Conservation (phyloP, 2,113 vertebrate species). For the Crotalus tigris region DNA sequence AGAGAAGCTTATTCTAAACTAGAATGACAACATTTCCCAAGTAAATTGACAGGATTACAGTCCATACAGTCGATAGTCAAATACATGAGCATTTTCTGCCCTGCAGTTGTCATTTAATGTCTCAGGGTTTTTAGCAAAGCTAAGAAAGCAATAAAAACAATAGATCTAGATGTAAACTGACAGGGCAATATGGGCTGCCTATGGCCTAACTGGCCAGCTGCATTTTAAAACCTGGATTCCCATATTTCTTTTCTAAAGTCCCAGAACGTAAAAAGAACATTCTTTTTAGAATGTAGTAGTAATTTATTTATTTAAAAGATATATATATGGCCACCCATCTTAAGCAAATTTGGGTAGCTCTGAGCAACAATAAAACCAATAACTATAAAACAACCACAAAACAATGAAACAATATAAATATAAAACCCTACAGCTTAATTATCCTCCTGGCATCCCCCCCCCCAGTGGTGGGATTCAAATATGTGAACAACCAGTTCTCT, state of each 20-base stretch:
- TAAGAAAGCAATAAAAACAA: neutral
- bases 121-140: neutral
- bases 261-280: neutral
- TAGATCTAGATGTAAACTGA: neutral
- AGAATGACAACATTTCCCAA: neutral
- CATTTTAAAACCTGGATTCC: neutral
- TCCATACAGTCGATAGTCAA: neutral
- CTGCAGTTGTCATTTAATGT: neutral
- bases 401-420: neutral
- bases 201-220: neutral
- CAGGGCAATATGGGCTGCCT: neutral
- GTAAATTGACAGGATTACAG: neutral
- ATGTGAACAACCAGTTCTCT: no score
- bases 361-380: neutral
- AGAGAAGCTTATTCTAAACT: neutral
- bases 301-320: neutral
- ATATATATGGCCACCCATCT: neutral
- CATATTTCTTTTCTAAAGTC: neutral
- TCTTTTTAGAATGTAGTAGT: neutral
- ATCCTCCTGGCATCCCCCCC: neutral
- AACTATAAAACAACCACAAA: neutral
- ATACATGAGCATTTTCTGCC: neutral
- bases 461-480: no score
- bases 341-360: neutral
- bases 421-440: neutral